Percentiles rank a stretch among this genome's conserved stretches.
These are phyloP conservation scores for Halichondria panicea DNA, from an alignment of 37 sponge, comb jelly and placozoan genomes.

Conservation along the genomic window DNA sequence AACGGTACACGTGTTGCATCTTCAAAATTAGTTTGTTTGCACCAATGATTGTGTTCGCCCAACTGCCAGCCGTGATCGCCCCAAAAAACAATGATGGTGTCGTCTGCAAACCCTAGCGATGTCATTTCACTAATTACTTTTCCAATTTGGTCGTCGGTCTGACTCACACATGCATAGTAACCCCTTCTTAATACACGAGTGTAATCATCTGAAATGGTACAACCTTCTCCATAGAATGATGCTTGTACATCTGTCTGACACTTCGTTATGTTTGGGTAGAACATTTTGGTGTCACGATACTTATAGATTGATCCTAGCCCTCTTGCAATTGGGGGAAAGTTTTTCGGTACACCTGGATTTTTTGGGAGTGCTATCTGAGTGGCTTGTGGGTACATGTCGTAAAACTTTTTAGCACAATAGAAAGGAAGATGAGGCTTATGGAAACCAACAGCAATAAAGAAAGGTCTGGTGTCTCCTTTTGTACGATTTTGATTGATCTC, in stretches of 20 bases:
- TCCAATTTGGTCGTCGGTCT: slow-evolving; percentile 43
- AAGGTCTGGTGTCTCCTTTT: slow-evolving; percentile 26
- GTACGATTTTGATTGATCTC: slow-evolving; percentile 5
- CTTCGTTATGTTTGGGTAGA: slow-evolving; percentile 3
- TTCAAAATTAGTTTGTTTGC: slow-evolving; percentile 58
- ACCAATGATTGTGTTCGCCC: slow-evolving; percentile 39
- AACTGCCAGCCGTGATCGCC: slow-evolving; percentile 63
- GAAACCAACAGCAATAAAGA: slow-evolving; percentile 34
- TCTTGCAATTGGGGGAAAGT: slow-evolving; percentile 41
- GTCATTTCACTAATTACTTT: slow-evolving; percentile 27
- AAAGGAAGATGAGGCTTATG: slow-evolving; percentile 40
- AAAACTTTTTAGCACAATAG: slow-evolving; percentile 13
- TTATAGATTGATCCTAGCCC: not conserved
- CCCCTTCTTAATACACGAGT: slow-evolving; percentile 4
- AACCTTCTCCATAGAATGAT: slow-evolving; percentile 17
- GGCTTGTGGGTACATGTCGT: slow-evolving; percentile 25
- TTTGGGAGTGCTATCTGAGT: slow-evolving; percentile 10
- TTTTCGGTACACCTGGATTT: slow-evolving; percentile 12
- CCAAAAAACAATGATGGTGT: slow-evolving; percentile 52
- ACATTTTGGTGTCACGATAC: not conserved
- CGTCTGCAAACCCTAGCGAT: slow-evolving; percentile 19
- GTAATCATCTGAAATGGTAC: slow-evolving; percentile 1
- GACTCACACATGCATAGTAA: slow-evolving; percentile 52
- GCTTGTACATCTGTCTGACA: slow-evolving; percentile 14
- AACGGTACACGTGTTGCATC: slow-evolving; percentile 55